Base-by-base conservation (phyloP, 2,888 invertebrate genomes). In the Onchidella celtica region DNA sequence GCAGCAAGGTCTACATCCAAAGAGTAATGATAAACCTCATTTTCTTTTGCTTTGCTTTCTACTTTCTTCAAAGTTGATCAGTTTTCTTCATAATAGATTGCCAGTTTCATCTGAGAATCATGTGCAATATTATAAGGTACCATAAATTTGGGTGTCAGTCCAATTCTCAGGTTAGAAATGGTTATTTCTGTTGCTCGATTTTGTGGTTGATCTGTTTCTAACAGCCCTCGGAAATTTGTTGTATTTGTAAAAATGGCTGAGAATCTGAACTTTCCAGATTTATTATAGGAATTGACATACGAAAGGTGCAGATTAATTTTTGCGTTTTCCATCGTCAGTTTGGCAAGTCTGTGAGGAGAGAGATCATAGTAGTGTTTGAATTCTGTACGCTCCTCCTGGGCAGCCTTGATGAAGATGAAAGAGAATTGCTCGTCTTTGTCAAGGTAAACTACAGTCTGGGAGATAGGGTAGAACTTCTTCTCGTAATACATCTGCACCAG, bases 241-340 rank as follows among this genome's bases (percentile, higher is more conserved):
- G 87, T 87, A 78, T 89, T 88, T 63, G 87, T 87, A 86, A 90
- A 92, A 1, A 92, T 85, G 9, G 91, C 91, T n/a, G 91, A 90
- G 82, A 91, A 91, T 70, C 85, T 83, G 4, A 89, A 87, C 77
- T 85, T 88, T 17, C 88, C 88, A 29, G 57, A 24, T 59, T 86
- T 86, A 66, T 86, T 84, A 27, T 89, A 87, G 0, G 88, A 87
- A 76, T 91, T 90, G 11, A 92, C 85, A 80, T 91, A 90, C 27
- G 88, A 85, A 55, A 92, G 81, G 40, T 86, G 85, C 32, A 88
- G 85, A 40, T 87, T 83, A 21, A 82, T 76, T 21, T 84, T 77
- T 0, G 89, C 90, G 74, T 90, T 89, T 1, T 79, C 75, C 36
- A 74, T 83, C 6, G 89, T 88, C 36, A 84, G 82, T 36, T 87